Evolutionary conservation across 2,888 invertebrate genomes (phyloP).

Genomic region (Drosophila helvetica): DNA sequence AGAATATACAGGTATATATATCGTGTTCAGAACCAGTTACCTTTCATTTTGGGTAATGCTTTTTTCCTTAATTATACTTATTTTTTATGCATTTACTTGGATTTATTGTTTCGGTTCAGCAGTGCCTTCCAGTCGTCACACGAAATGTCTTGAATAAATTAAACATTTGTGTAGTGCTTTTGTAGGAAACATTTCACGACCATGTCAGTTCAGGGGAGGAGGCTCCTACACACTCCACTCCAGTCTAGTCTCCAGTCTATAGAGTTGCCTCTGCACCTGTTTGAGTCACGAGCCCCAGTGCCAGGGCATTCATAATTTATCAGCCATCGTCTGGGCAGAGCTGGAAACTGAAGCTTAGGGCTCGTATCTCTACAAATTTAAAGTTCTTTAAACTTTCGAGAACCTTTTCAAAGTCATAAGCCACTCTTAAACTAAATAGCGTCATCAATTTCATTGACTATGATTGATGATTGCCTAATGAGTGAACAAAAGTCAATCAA

Average conservation of each 20-base stretch:
- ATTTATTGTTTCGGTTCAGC: constrained; percentile 57
- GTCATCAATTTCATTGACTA: constrained; percentile 32
- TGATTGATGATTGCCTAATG: constrained; percentile 50
- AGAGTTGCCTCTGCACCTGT: constrained; percentile 53
- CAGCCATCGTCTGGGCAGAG: constrained; percentile 22
- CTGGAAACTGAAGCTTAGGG: constrained; percentile 22
- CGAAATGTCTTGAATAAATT: constrained; percentile 63
- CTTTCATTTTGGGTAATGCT: constrained; percentile 64
- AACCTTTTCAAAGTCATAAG: neutral
- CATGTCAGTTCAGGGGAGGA: constrained; percentile 2
- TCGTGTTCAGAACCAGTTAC: constrained; percentile 57
- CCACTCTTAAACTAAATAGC: neutral
- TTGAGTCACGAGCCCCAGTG: constrained; percentile 59
- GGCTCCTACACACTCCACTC: constrained; percentile 1
- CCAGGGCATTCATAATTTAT: constrained; percentile 43
- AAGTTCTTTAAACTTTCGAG: neutral
- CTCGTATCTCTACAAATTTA: neutral
- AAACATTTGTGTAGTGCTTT: constrained; percentile 17
- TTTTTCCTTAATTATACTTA: constrained; percentile 24
- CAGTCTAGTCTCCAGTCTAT: constrained; percentile 31
- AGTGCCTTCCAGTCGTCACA: constrained; percentile 49
- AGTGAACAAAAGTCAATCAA: constrained; percentile 4
- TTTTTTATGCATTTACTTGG: constrained; percentile 49
- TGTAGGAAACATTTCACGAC: constrained; percentile 28
- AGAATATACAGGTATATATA: constrained; percentile 6